Evolutionary conservation across 1,140 invertebrate species (phyloP), one percentile per base, ranked within the genome.

Genomic region (Scaptodrosophila lebanonensis): DNA sequence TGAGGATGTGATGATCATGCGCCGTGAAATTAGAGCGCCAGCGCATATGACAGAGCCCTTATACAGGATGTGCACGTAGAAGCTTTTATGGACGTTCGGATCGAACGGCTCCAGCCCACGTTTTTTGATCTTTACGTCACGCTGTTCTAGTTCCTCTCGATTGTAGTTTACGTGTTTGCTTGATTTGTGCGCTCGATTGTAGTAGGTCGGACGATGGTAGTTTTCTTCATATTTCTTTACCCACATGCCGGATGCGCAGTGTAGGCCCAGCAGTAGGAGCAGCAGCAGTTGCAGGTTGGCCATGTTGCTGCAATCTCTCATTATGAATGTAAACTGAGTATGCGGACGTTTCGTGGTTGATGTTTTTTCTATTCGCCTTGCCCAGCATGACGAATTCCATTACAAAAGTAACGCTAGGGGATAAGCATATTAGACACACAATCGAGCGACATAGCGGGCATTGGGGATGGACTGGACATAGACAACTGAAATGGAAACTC

Each of bases 121-220:
- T 1, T 0, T 5, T 3, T 7, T 7, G 0, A 0, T 1, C 3
- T 0, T 1, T 0, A 0, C 1, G 2, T 29, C 29, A 2, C 51
- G 50, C 2, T 13, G 1, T 0, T 56, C 62, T 9, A 72, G 12
- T 0, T n/a, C 15, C 12, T 15, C 1, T 0, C 62, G 47, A 39
- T 44, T 59, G 42, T 73, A 73, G 29, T 73, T 29, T 2, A 68
- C 70, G 22, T 73, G 70, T 0, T 44, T 3, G 0, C 0, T 0
- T 0, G 1, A 0, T 0, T n/a, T 36, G n/a, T 73, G 70, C 0
- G n/a, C n/a, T 2, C 11, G 13, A 45, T 75, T 68, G 15, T 68
- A 65, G 18, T 75, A 75, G 0, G 30, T 27, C 8, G 70, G 70
- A 0, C 70, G 49, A 36, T 75, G 70, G 17, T 66, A 65, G 20